These are phyloP conservation scores for Lepidotrigona ventralis DNA, from an alignment of 1,140 invertebrate species.

Conservation along the genomic window DNA sequence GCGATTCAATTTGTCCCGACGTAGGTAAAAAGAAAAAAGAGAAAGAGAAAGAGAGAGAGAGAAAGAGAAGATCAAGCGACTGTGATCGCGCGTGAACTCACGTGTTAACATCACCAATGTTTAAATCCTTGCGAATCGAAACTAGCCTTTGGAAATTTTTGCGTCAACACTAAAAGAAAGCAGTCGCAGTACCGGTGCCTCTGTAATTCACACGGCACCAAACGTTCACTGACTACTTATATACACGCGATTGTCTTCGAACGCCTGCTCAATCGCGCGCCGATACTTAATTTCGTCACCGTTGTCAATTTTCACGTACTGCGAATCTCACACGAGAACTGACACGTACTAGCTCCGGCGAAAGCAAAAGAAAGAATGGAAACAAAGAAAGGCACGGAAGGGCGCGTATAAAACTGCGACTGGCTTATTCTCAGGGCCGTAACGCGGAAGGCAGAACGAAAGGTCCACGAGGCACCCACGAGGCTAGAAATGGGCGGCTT, in stretches of 20 bases:
- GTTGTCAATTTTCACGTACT: not conserved
- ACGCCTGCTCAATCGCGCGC: not conserved
- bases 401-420: conserved; percentile 58
- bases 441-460: conserved; percentile 61
- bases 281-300: not conserved
- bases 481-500: conserved; percentile 63
- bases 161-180: not conserved
- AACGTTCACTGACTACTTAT: not conserved
- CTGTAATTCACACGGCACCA: not conserved
- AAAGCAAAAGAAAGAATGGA: conserved; percentile 34
- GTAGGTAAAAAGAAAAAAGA: not conserved
- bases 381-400: conserved; percentile 50
- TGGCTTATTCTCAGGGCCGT: conserved; percentile 60
- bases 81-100: not conserved
- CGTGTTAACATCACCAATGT: not conserved
- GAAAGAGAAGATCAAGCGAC: not conserved
- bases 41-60: no score
- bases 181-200: not conserved
- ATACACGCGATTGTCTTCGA: not conserved
- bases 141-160: not conserved
- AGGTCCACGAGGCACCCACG: conserved; percentile 72
- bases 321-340: not conserved
- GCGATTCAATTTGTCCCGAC: conserved; percentile 10
- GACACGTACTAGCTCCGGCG: conserved; percentile 28
- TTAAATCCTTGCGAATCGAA: not conserved